Base-by-base conservation (phyloP, 2,113 vertebrate genomes). In the Phyllostomus hastatus region DNA sequence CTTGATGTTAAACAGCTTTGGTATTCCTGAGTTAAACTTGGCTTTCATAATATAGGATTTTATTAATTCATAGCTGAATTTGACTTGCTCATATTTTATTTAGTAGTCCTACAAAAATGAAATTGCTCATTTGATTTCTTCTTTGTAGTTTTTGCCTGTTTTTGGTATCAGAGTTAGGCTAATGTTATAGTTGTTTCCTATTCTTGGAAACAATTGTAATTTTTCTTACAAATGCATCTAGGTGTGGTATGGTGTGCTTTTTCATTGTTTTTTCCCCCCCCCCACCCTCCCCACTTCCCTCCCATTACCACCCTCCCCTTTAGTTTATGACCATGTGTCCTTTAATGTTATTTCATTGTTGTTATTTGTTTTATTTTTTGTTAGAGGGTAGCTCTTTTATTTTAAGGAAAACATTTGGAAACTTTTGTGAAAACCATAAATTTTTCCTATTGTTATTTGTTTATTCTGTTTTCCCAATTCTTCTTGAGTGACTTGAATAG, bases 51-150 rank as follows among this genome's bases (percentile, higher is more conserved):
- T 31, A 61, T 0, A 33, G 28, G 73, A 59, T 31, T 83, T 50
- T 92, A 59, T 94, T 78, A 75, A 84, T 70, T 70, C 28, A 57
- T 80, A 91, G 31, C 16, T 89, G 52, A n/a, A 59, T 88, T 93
- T 43, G 92, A 83, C 82, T 93, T 67, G 33, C 50, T 97, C 22
- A 48, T 79, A 31, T 95, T 82, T 82, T 82, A 86, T 88, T 85
- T 88, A 79, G 24, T 28, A 85, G 70, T 59, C 52, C 89, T 93
- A 38, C 43, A 82, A 79, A 95, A 59, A 57, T 54, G 6, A 66
- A 95, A 76, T 41, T 43, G 1, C 14, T 33, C 11, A 7, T 94
- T 92, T 88, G 11, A 72, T 88, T 90, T 95, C 41, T 93, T 96
- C 57, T 85, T 76, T 78, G 82, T 33, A 66, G 52, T 31, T 61